phyloP scores from a whole-genome alignment of 2,888 invertebrate species.

The Ectemnius lituratus region DNA sequence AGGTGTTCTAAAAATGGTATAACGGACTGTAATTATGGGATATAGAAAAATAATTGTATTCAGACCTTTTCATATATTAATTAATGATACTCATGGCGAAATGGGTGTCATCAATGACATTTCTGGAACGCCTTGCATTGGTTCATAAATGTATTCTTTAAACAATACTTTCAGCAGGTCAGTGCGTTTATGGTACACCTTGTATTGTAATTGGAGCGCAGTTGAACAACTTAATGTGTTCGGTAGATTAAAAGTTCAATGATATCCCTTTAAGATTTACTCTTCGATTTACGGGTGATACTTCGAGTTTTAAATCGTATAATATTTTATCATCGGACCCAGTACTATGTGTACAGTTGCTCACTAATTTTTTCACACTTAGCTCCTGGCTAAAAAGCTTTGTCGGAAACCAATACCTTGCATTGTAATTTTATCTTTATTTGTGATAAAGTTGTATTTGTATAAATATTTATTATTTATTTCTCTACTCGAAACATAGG shows the following conservation, averaged over 20 bases:
- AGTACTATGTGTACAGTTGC: conserved; percentile 35
- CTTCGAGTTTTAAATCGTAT: conserved; percentile 5
- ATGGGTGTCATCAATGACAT: too few relatives aligned
- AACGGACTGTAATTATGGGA: too few relatives aligned
- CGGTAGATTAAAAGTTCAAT: conserved; percentile 1
- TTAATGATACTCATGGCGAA: too few relatives aligned
- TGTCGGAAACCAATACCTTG: conserved; percentile 42
- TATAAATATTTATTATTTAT: conserved; percentile 50
- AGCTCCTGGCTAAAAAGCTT: conserved; percentile 30
- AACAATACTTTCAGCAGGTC: background rate
- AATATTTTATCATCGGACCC: conserved; percentile 21
- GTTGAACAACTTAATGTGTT: conserved; percentile 2
- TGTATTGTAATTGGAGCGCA: background rate
- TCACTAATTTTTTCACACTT: conserved; percentile 25
- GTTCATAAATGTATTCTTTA: background rate
- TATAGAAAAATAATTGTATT: too few relatives aligned
- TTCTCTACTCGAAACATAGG: conserved; percentile 25
- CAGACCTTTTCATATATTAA: too few relatives aligned
- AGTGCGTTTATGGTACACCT: background rate
- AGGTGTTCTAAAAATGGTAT: background rate
- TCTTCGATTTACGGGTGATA: background rate
- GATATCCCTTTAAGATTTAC: background rate
- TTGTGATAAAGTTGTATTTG: conserved; percentile 37
- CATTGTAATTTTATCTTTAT: conserved; percentile 43
- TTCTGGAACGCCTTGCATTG: too few relatives aligned